Percentiles rank a stretch among this genome's conserved stretches.
Evolutionary conservation across 2,888 invertebrate genomes (phyloP).

Genomic region (Ceramica pisi): DNA sequence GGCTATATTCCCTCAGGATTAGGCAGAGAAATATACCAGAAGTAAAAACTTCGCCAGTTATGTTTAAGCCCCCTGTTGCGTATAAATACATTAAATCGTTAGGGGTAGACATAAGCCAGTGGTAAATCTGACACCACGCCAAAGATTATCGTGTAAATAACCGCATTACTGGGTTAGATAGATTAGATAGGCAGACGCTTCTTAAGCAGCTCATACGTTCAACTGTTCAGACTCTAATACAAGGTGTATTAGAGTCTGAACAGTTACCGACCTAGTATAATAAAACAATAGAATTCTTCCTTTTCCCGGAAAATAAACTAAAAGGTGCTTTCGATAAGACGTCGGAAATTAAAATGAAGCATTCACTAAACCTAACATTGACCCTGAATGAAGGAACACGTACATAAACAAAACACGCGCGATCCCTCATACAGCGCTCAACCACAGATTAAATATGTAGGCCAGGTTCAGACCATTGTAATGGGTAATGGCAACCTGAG

Average conservation of each 20-base stretch:
- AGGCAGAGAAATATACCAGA: not conserved
- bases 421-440: constrained; percentile 12
- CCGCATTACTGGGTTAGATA: too few species aligned
- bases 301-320: not conserved
- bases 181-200: too few species aligned
- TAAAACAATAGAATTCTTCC: not conserved
- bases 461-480: constrained; percentile 26
- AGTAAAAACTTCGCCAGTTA: too few species aligned
- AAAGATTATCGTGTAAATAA: too few species aligned
- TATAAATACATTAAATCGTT: too few species aligned
- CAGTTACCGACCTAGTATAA: not conserved
- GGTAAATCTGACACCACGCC: too few species aligned
- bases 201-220: not conserved
- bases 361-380: constrained; percentile 19
- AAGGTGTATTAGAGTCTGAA: not conserved
- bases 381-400: constrained; percentile 37
- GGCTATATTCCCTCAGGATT: not conserved
- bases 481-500: constrained; percentile 19
- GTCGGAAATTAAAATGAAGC: constrained; percentile 17
- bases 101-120: too few species aligned
- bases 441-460: constrained; percentile 50
- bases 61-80: too few species aligned
- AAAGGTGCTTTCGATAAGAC: not conserved
- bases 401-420: constrained; percentile 43
- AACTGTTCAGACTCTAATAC: not conserved